Evolutionary conservation across 2,113 vertebrate genomes (phyloP).

Genomic region (Grallaria varia): DNA sequence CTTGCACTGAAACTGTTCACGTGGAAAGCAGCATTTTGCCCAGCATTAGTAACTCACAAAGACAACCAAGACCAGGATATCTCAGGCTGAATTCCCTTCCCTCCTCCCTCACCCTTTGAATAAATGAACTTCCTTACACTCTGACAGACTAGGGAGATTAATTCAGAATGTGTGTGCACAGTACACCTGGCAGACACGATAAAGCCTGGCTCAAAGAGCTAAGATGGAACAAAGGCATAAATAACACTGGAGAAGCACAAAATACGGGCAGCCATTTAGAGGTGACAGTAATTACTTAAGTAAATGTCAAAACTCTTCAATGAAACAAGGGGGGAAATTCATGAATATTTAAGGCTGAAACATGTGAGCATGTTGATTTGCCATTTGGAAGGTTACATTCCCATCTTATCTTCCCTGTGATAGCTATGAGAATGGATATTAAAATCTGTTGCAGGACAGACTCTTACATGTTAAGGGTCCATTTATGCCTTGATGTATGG

Average conservation of each 20-base stretch:
- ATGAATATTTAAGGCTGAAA: constrained; percentile 64
- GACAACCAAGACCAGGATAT: not conserved
- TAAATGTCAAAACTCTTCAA: constrained; percentile 68
- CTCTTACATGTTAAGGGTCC: not conserved
- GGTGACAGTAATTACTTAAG: constrained; percentile 68
- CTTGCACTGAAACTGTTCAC: not conserved
- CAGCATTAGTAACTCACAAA: not conserved
- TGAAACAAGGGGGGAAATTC: constrained; percentile 41
- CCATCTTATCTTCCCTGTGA: not conserved
- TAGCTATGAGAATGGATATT: not conserved
- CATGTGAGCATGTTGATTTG: not conserved
- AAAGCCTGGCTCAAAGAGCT: constrained; percentile 55
- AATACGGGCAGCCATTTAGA: constrained; percentile 49
- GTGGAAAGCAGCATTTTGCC: not conserved
- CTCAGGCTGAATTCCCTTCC: not conserved
- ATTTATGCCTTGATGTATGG: not conserved
- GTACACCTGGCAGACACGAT: constrained; percentile 53
- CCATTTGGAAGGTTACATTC: constrained; percentile 27
- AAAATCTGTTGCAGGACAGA: not conserved
- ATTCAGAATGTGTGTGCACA: constrained; percentile 41
- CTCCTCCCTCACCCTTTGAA: not conserved
- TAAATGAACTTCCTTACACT: constrained; percentile 49
- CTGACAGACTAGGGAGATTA: constrained; percentile 55
- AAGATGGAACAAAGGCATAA: constrained; percentile 60
- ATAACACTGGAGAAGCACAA: constrained; percentile 45